Percentiles rank a stretch among this genome's conserved stretches.
phyloP scores from a whole-genome alignment of 2,888 invertebrate species.

The Colostygia pectinataria region DNA sequence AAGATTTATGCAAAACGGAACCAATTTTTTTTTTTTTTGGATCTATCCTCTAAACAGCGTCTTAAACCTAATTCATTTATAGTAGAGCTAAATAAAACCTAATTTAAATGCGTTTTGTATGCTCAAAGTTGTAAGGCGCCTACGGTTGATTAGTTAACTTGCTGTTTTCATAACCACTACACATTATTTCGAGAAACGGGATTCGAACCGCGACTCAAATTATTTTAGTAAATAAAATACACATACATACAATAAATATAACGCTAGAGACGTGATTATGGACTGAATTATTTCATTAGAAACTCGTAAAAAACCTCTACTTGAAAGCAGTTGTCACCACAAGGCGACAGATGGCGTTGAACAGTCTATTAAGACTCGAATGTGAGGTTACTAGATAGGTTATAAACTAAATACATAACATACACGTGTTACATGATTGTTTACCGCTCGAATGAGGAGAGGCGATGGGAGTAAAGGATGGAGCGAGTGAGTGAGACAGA shows the following conservation, averaged over 20 bases:
- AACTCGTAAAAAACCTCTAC: not conserved
- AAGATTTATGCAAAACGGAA: too few relatives aligned
- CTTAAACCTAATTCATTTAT: too few relatives aligned
- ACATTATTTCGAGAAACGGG: slow-evolving; percentile 5
- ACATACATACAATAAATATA: slow-evolving; percentile 18
- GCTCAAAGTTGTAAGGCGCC: slow-evolving; percentile 1
- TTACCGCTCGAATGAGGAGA: slow-evolving; percentile 14
- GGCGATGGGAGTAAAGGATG: slow-evolving; percentile 19
- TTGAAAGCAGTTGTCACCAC: not conserved
- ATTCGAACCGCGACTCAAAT: slow-evolving; percentile 16
- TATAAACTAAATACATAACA: slow-evolving; percentile 16
- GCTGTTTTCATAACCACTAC: not conserved
- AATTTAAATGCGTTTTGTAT: too few relatives aligned
- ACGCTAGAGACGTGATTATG: not conserved
- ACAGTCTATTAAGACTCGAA: not conserved
- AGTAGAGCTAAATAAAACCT: too few relatives aligned
- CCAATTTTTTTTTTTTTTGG: too few relatives aligned
- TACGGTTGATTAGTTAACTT: not conserved
- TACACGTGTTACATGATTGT: slow-evolving; percentile 11
- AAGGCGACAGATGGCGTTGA: slow-evolving; percentile 4
- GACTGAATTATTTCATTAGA: too few relatives aligned
- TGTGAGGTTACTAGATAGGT: not conserved
- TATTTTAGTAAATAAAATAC: slow-evolving; percentile 16
- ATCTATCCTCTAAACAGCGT: too few relatives aligned
- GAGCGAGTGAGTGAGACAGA: slow-evolving; percentile 22